Conservation (phyloP, 92 coral and sea anemone genomes). For the Palythoa heliodiscus region DNA sequence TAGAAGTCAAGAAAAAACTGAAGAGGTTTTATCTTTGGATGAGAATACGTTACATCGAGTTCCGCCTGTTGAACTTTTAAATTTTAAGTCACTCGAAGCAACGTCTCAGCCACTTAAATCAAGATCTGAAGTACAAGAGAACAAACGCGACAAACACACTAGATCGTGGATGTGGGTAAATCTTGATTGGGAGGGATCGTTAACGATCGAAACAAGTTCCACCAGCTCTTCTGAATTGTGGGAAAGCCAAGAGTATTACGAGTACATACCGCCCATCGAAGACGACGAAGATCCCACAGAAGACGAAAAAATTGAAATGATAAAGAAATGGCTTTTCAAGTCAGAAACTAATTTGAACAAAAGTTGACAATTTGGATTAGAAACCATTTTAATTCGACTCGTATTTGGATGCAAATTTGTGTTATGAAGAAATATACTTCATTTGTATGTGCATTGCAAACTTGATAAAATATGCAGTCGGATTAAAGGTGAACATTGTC, state of each 20-base stretch:
- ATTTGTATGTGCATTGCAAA: no score
- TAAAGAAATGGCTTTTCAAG: slow-evolving; percentile 27
- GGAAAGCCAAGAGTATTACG: not conserved
- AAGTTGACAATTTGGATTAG: not conserved
- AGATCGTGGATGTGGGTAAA: slow-evolving; percentile 28
- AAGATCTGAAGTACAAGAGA: not conserved
- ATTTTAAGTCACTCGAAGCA: slow-evolving; percentile 4
- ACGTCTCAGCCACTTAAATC: not conserved
- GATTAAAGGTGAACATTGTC: no score
- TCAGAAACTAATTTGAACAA: slow-evolving; percentile 2
- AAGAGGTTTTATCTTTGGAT: not conserved
- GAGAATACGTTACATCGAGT: not conserved
- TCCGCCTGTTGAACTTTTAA: not conserved
- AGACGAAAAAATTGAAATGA: slow-evolving; percentile 27
- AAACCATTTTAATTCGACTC: no score
- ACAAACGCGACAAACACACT: not conserved
- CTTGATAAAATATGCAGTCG: no score
- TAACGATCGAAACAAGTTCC: not conserved
- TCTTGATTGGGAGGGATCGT: slow-evolving; percentile 23
- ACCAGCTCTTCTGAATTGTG: not conserved
- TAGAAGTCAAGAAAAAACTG: not conserved
- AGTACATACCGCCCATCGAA: slow-evolving; percentile 13
- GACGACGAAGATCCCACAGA: slow-evolving; percentile 18
- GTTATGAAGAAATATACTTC: no score
- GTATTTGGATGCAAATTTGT: no score